Percentiles rank a stretch among this genome's conserved stretches.
phyloP scores from a whole-genome alignment of 2,797 vertebrate species.

The Anolis apletophallus region DNA sequence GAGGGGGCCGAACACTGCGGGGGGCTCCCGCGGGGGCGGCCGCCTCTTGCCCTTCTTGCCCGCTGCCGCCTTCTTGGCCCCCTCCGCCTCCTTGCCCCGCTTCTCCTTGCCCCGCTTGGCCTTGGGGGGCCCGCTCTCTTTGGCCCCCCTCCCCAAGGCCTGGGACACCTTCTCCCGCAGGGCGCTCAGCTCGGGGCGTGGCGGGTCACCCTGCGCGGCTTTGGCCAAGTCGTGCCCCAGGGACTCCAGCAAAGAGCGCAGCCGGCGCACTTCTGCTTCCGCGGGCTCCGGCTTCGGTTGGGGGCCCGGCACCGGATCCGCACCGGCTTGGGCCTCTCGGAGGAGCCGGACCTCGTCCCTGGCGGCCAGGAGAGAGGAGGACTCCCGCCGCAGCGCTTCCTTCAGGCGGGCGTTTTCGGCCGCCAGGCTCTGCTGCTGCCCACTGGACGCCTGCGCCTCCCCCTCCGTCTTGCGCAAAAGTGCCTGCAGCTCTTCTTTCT shows the following conservation, averaged over 20 bases:
- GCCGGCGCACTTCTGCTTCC: background rate
- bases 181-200: constrained; percentile 28
- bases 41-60: no score
- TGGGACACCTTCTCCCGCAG: constrained; percentile 72
- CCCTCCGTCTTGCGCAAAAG: constrained; percentile 69
- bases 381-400: constrained; percentile 82
- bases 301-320: constrained; percentile 36
- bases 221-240: constrained; percentile 64
- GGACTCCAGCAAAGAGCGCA: constrained; percentile 36
- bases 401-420: constrained; percentile 84
- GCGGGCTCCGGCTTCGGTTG: fast-evolving
- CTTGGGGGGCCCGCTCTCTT: background rate
- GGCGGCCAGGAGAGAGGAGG: constrained; percentile 77
- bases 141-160: background rate
- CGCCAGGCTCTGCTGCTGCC: constrained; percentile 52
- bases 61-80: no score
- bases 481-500: constrained; percentile 85
- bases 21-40: no score
- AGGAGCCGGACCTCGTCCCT: constrained; percentile 84
- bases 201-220: background rate
- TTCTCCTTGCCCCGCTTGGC: background rate
- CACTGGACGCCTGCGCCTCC: constrained; percentile 61
- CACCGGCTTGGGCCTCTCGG: constrained; percentile 78
- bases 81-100: constrained; percentile 42
- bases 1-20: constrained; percentile 60